Evolutionary conservation across 1,140 invertebrate species (phyloP).

Genomic region (Eriosoma lanigerum): DNA sequence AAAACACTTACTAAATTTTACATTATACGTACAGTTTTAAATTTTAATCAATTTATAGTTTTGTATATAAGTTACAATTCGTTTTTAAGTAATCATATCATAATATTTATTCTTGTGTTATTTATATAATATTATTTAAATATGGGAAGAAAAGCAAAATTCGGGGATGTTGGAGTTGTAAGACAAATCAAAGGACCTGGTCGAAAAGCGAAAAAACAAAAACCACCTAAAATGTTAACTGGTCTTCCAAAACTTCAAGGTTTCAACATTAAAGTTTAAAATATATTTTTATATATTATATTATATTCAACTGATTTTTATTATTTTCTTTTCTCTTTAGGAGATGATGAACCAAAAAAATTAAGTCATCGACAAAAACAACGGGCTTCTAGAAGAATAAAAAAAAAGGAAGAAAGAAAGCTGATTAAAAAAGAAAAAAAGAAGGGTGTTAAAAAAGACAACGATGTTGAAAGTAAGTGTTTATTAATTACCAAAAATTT

Average conservation of each 20-base stretch:
- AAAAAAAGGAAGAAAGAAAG: conserved; percentile 60
- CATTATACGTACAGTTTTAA: no score
- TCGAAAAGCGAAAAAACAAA: conserved; percentile 81
- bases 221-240: conserved; percentile 70
- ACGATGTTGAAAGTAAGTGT: conserved; percentile 54
- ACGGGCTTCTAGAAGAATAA: conserved; percentile 64
- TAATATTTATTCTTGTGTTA: conserved; percentile 5
- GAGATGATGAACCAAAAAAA: conserved; percentile 61
- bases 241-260: conserved; percentile 61
- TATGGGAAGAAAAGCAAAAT: conserved; percentile 89
- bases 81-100: no score
- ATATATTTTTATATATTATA: conserved; percentile 35
- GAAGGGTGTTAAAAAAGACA: conserved; percentile 56
- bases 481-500: neutral
- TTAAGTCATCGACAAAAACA: conserved; percentile 71
- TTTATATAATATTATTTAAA: conserved; percentile 52
- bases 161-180: conserved; percentile 66
- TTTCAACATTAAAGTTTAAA: conserved; percentile 53
- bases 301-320: neutral
- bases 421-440: conserved; percentile 56
- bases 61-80: no score
- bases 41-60: no score
- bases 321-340: conserved; percentile 53
- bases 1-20: no score
- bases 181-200: conserved; percentile 73